Base-by-base conservation (phyloP, 2,888 invertebrate species). In the Apotomis capreana region DNA sequence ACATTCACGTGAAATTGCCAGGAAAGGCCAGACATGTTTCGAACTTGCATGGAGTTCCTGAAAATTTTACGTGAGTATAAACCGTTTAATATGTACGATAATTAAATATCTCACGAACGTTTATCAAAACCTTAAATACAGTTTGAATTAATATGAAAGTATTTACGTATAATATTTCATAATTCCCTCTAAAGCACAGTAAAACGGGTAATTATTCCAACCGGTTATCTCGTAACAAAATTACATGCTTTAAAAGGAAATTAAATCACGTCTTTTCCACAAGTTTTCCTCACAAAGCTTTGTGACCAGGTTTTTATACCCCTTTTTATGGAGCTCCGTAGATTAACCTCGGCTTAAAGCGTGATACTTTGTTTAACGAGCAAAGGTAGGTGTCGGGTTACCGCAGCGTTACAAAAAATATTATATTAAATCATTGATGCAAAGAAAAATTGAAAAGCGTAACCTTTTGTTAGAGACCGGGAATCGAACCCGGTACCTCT, bases 301-400 rank as follows among this genome's bases (percentile, higher is more conserved):
- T 65, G 55, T 46, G 55, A 4, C 15, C 12, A 46, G 55, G 65
- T 26, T 44, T 65, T 65, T 40, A 65, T 46, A 40, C 15, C 13
- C 12, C n/a, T 12, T 64, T 64, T 64, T 65, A 65, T 54, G 55
- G 46, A 5, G 26, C 40, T 55, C 5, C 10, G 49, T 6, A n/a
- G 55, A 65, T 65, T 55, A 57, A 65, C 65, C 55, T 55, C 44
- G 9, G 55, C 12, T 65, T 64, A 46, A 64, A 15, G 37, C 44
- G 44, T n/a, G 64, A 54, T 54, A 54, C 64, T 65, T 65, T 55
- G 55, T 65, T 52, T 46, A 55, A 55, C 65, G 10, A 44, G 40
- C 12, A 51, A 37, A 44, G 64, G 44, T 64, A 44, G 64, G 44
- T 64, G 9, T 40, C 26, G 44, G 44, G 44, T 63, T 26, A 26